Percentiles rank a stretch among this genome's conserved stretches.
These are phyloP conservation scores for Saccostrea echinata DNA, from an alignment of 1,140 invertebrate genomes.

Conservation along the genomic window DNA sequence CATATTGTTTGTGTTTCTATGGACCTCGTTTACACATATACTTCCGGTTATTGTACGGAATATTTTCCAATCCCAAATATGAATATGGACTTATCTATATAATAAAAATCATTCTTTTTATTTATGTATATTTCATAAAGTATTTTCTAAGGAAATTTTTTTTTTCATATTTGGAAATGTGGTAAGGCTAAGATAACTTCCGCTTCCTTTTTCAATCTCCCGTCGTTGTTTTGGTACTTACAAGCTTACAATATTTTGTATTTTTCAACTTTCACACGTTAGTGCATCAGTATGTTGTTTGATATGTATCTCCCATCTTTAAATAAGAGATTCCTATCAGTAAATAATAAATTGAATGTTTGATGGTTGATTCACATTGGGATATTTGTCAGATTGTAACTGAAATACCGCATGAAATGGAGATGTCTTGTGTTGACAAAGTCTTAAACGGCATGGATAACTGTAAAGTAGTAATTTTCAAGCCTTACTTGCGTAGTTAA, in stretches of 20 bases:
- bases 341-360: not conserved
- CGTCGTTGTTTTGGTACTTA: conserved; percentile 26
- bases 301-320: not conserved
- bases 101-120: too few relatives aligned
- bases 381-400: not conserved
- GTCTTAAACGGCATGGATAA: not conserved
- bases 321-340: not conserved
- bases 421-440: not conserved
- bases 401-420: not conserved
- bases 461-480: not conserved
- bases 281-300: not conserved
- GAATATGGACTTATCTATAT: too few relatives aligned
- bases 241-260: not conserved
- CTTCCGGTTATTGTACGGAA: not conserved
- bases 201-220: conserved; percentile 55
- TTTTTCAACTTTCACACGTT: not conserved
- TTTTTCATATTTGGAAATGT: conserved; percentile 18
- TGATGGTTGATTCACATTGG: not conserved
- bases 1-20: conserved; percentile 34
- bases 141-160: not conserved
- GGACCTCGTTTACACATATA: not conserved
- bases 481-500: not conserved
- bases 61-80: too few relatives aligned
- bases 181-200: conserved; percentile 28
- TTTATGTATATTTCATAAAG: not conserved